Conservation (phyloP, 2,888 invertebrate species). For the Pterobdella sp. region DNA sequence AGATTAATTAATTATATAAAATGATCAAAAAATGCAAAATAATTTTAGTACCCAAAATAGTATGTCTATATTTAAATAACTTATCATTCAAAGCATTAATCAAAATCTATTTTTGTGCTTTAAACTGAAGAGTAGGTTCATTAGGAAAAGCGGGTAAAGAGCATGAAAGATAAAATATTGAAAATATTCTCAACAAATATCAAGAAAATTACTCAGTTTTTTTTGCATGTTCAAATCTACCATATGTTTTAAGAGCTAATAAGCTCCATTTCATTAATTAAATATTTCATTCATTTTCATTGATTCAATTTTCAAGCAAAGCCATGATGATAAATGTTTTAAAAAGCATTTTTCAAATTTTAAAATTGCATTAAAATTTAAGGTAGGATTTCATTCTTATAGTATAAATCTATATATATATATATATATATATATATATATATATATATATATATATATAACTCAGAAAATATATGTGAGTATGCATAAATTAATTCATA, state of each 20-base stretch:
- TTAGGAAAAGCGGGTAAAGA: not conserved
- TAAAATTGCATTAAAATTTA: no score
- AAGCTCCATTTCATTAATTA: not conserved
- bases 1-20: not conserved
- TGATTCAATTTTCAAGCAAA: no score
- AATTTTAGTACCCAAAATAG: not conserved
- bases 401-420: not conserved
- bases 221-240: not conserved
- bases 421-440: constrained; percentile 17
- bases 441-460: constrained; percentile 20
- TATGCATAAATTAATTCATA: not conserved
- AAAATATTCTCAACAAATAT: not conserved
- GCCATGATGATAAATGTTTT: no score
- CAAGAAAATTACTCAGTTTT: not conserved
- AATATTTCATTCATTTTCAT: not conserved
- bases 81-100: not conserved
- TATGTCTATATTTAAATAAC: not conserved
- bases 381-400: not conserved
- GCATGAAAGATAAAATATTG: no score
- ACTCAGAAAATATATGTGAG: not conserved
- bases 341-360: no score
- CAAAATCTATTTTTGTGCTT: not conserved
- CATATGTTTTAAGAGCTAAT: constrained; percentile 8
- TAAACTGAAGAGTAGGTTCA: not conserved
- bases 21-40: not conserved